Percentiles rank a stretch among this genome's conserved stretches.
Conservation (phyloP, 2,888 invertebrate genomes). For the Agrotis segetum region DNA sequence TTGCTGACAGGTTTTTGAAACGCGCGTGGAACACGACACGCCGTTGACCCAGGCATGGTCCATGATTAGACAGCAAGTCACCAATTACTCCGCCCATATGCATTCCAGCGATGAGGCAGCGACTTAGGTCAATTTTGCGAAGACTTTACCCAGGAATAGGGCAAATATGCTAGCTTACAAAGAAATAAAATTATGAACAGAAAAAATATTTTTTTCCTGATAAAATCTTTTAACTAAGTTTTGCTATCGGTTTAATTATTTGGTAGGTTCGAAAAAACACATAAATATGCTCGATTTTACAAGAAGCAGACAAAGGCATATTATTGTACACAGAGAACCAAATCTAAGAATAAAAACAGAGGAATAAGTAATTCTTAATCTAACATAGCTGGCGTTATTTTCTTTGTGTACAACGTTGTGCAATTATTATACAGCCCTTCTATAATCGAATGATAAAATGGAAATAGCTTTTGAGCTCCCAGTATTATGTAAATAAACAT, state of each 20-base stretch:
- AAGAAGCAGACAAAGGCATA: conserved; percentile 12
- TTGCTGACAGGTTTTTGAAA: no score
- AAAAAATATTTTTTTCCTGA: no score
- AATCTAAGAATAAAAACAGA: background rate
- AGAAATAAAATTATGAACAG: no score
- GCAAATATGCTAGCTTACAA: background rate
- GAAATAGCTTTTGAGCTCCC: conserved; percentile 22
- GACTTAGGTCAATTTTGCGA: background rate
- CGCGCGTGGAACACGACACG: no score
- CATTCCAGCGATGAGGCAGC: conserved; percentile 35
- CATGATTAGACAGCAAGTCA: no score
- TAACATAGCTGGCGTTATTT: no score
- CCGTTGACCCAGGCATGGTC: no score
- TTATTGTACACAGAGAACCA: background rate
- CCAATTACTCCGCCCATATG: no score
- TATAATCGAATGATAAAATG: conserved; percentile 8
- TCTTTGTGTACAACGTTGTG: background rate
- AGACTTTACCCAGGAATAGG: background rate
- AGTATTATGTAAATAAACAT: conserved; percentile 57
- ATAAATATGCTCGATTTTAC: background rate
- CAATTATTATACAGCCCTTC: background rate
- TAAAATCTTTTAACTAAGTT: background rate
- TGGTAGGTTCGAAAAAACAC: background rate
- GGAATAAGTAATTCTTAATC: background rate
- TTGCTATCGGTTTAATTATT: background rate